phyloP scores from a whole-genome alignment of 2,797 vertebrate genomes.

The Eulemur rubriventer region DNA sequence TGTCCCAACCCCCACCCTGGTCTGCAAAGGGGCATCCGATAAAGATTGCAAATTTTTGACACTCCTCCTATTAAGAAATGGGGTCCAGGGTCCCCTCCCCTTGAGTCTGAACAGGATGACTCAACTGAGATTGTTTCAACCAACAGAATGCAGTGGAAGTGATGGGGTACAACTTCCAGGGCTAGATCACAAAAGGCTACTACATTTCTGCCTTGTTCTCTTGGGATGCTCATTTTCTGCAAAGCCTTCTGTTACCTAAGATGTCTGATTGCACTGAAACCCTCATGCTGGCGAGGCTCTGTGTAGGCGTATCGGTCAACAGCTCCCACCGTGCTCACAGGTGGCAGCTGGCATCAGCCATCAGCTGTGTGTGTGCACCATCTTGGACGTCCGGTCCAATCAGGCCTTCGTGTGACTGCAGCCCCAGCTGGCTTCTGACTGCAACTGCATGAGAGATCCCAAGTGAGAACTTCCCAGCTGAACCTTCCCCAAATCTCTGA shows the following conservation, averaged over 20 bases:
- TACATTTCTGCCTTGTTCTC: not conserved
- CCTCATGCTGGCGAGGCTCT: not conserved
- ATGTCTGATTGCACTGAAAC: not conserved
- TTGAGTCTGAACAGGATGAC: not conserved
- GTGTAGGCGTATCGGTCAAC: accelerated
- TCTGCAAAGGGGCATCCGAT: not conserved
- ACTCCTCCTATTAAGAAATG: not conserved
- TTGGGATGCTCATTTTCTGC: not conserved
- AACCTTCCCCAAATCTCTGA: not conserved
- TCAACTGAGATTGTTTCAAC: not conserved
- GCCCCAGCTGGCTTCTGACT: not conserved
- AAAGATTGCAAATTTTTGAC: not conserved
- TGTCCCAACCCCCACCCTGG: no score
- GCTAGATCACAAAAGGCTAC: not conserved
- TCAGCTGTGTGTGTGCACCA: accelerated
- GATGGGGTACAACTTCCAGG: not conserved
- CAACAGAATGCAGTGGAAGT: not conserved
- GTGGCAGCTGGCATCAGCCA: not conserved
- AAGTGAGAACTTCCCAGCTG: not conserved
- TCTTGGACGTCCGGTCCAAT: not conserved
- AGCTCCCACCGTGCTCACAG: not conserved
- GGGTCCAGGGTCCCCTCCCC: not conserved
- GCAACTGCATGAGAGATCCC: not conserved
- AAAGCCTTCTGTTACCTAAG: not conserved
- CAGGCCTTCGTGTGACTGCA: not conserved